Evolutionary conservation across 1,140 invertebrate species (phyloP).

Genomic region (Cyrtorhinus lividipennis): DNA sequence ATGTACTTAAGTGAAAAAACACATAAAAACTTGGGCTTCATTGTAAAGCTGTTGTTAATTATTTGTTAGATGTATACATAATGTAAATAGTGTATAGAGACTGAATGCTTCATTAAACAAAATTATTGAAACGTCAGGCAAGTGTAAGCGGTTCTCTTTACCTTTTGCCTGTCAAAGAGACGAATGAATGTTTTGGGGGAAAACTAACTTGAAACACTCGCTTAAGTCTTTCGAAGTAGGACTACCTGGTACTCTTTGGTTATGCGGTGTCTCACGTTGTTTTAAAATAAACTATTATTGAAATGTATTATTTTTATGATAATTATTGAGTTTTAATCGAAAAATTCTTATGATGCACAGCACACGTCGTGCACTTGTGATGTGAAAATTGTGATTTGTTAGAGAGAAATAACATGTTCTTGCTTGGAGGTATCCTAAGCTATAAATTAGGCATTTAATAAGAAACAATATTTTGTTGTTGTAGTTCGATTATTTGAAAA

Average conservation of each 20-base stretch:
- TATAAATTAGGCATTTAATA: neutral
- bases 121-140: neutral
- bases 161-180: no score
- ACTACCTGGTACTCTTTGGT: neutral
- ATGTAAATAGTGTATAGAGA: conserved; percentile 22
- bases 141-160: no score
- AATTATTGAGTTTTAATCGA: neutral
- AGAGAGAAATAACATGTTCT: conserved; percentile 10
- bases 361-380: conserved; percentile 17
- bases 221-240: neutral
- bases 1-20: neutral
- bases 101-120: conserved; percentile 17
- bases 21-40: conserved; percentile 17
- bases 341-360: neutral
- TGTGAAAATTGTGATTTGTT: conserved; percentile 19
- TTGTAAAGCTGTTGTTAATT: conserved; percentile 21
- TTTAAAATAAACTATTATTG: neutral
- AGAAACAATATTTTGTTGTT: no score
- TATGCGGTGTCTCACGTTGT: neutral
- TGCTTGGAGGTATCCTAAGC: neutral
- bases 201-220: neutral
- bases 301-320: neutral
- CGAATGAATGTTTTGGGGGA: no score
- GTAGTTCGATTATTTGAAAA: no score
- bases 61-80: conserved; percentile 21